Evolutionary conservation across 2,797 vertebrate genomes (phyloP).

Genomic region (Brotula barbata): DNA sequence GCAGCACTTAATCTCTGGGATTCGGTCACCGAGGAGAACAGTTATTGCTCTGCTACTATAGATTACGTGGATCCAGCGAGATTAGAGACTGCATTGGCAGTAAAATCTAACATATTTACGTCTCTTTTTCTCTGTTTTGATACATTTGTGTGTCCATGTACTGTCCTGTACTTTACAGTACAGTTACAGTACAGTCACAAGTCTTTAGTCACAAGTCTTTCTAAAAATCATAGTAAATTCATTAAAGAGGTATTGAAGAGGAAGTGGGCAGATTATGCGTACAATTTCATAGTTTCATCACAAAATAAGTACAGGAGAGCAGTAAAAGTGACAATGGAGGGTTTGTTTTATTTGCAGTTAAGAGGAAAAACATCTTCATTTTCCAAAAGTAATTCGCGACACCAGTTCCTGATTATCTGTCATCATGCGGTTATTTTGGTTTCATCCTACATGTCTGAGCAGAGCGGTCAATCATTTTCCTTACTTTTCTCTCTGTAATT

Average conservation of each 20-base stretch:
- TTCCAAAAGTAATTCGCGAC: slow-evolving; percentile 23
- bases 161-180: no score
- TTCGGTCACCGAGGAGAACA: slow-evolving; percentile 47
- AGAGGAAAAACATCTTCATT: slow-evolving; percentile 8
- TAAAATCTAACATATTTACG: slow-evolving; percentile 32
- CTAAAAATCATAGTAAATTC: slow-evolving; percentile 8
- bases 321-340: background rate
- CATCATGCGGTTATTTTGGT: slow-evolving; percentile 34
- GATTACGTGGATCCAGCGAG: slow-evolving; percentile 51
- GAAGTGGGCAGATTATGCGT: background rate
- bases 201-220: slow-evolving; percentile 14
- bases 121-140: slow-evolving; percentile 16
- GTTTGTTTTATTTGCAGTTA: background rate
- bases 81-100: slow-evolving; percentile 54
- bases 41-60: slow-evolving; percentile 47
- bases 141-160: background rate
- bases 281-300: background rate
- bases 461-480: slow-evolving; percentile 36
- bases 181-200: no score
- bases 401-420: background rate
- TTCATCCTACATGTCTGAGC: slow-evolving; percentile 54
- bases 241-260: background rate
- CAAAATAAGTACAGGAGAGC: slow-evolving; percentile 14
- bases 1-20: slow-evolving; percentile 75
- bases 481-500: slow-evolving; percentile 67